Base-by-base conservation (phyloP, 2,888 invertebrate genomes). In the Coecobrya sp. region DNA sequence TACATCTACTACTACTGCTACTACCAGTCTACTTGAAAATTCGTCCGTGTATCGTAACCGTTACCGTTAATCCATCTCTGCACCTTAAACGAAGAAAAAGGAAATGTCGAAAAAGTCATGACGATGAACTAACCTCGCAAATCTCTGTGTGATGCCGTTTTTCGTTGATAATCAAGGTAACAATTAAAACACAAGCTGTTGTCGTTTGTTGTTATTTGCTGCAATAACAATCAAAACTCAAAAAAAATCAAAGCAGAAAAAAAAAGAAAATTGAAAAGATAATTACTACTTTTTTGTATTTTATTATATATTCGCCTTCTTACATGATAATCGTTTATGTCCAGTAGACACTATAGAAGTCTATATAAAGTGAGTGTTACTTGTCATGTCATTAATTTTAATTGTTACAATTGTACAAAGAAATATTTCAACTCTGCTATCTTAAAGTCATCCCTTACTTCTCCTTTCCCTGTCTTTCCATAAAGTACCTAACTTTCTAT, bases 161-260 rank as follows among this genome's bases (percentile, higher is more conserved):
- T n/a, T 73, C 73, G 36, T 76, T 76, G 76, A 76, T 68, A 76
- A 73, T 42, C 76, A 42, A 76, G 76, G 76, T 76, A 76, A 76
- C 76, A 76, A 76, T 49, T 49, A 49, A 76, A 76, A 76, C 11
- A 49, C 45, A 36, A 36, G 19, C 25, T 42, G 73, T 70, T 45
- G 36, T 68, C n/a, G 59, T 62, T 25, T 59, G 59, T 62, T 25
- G 49, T 11, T 76, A 45, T 45, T 25, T 49, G 30, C 76, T 49
- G 11, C 76, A 76, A 45, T n/a, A 45, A 45, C 30, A 49, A 11
- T 19, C n/a, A 49, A 19, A 45, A 76, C 42, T 76, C 22, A 76
- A 76, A 76, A 49, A n/a, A 30, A 11, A 5, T 0, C 73, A n/a
- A 76, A 45, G 11, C 10, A 76, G 27, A 70, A 30, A 42, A 68